Conservation (phyloP, 2,888 invertebrate species). For the Andrena praecox region DNA sequence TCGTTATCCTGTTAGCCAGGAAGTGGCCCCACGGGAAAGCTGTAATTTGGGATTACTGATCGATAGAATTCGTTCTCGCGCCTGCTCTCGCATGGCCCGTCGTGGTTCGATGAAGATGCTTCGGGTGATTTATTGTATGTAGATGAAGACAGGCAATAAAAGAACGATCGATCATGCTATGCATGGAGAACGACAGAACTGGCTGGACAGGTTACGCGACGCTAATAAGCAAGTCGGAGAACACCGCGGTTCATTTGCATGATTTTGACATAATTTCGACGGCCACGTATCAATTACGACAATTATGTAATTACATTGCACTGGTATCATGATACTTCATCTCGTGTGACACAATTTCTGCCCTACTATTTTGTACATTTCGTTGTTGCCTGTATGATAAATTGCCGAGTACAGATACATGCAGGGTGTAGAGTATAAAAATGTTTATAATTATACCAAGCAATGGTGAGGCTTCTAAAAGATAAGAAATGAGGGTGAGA, state of each 20-base stretch:
- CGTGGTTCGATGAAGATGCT: slow-evolving; percentile 21
- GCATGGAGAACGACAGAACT: slow-evolving; percentile 15
- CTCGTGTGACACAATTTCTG: neutral
- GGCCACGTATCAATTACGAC: neutral
- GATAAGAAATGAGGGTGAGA: neutral
- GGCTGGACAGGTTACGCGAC: slow-evolving; percentile 33
- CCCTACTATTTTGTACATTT: neutral
- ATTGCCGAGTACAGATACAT: neutral
- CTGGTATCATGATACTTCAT: neutral
- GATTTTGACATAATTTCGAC: slow-evolving; percentile 32
- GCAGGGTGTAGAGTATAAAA: neutral
- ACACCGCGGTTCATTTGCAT: slow-evolving; percentile 30
- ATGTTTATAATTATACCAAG: neutral
- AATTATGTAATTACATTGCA: neutral
- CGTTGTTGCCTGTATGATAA: neutral
- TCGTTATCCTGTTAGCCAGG: neutral
- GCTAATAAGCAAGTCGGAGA: slow-evolving; percentile 26
- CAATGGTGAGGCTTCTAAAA: neutral
- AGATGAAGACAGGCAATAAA: slow-evolving; percentile 23
- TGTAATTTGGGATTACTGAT: slow-evolving; percentile 6
- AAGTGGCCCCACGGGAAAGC: slow-evolving; percentile 2
- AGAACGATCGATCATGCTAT: slow-evolving; percentile 19
- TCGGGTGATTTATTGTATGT: slow-evolving; percentile 36
- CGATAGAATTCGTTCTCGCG: slow-evolving; percentile 19
- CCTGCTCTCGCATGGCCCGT: neutral